phyloP scores from a whole-genome alignment of 1,140 invertebrate genomes.

The Leptinotarsa texana region DNA sequence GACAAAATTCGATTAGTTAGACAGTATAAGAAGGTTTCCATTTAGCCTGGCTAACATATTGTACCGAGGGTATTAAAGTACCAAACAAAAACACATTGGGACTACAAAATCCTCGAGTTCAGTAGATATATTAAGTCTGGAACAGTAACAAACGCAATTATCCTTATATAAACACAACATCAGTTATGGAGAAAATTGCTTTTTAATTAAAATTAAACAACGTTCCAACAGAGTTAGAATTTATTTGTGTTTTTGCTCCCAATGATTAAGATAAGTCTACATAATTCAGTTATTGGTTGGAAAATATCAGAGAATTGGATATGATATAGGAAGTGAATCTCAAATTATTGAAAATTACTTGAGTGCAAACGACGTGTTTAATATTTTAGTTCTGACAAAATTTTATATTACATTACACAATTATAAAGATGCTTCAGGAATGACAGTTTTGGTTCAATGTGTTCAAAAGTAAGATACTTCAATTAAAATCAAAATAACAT shows the following conservation, averaged over 20 bases:
- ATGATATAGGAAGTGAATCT: too few species aligned
- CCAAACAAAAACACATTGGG: constrained; percentile 23
- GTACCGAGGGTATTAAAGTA: background rate
- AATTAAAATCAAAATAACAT: too few species aligned
- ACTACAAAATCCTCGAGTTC: constrained; percentile 8
- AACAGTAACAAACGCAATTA: constrained; percentile 20
- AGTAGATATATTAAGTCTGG: constrained; percentile 23
- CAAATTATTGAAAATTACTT: too few species aligned
- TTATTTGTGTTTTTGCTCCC: background rate
- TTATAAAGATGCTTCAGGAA: too few species aligned
- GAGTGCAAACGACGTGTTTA: too few species aligned
- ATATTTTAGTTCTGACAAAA: too few species aligned
- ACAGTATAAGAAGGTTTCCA: background rate
- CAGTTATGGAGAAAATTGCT: constrained; percentile 25
- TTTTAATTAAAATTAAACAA: constrained; percentile 27
- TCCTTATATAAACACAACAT: constrained; percentile 27
- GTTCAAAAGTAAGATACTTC: too few species aligned
- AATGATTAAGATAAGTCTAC: background rate
- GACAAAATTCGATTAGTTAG: constrained; percentile 8
- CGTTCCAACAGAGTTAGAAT: background rate
- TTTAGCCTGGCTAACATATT: constrained; percentile 10
- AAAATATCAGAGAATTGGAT: too few species aligned
- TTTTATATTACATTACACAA: too few species aligned
- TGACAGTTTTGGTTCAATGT: too few species aligned
- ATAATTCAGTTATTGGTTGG: too few species aligned